Evolutionary conservation across 2,113 vertebrate species (phyloP), one percentile per base, ranked within the genome.

Genomic region (Connochaetes taurinus): DNA sequence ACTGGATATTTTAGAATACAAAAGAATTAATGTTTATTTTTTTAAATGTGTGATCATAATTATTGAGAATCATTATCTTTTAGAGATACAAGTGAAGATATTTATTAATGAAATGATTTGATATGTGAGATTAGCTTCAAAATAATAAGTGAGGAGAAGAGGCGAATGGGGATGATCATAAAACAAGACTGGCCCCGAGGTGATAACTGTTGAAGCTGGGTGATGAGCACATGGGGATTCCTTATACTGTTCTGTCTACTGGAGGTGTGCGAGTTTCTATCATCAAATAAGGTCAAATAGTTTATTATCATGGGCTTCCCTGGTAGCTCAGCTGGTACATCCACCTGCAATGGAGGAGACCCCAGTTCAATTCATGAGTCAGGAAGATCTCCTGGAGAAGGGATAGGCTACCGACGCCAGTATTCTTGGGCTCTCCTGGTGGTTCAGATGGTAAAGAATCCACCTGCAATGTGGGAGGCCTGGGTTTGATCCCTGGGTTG

Each of bases 1-100:
- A 76, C 33, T 95, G 21, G 57, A 87, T 86, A 76, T 62, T 86
- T 91, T 76, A 74, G 40, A n/a, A 45, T 52, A 86, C 36, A 58
- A 93, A 95, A 95, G 27, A 96, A 96, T 89, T 87, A 57, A 53
- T 52, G 29, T 52, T 87, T 86, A 55, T 76, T 94, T 90, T 93
- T 94, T 36, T 12, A 27, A 40, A 90, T 55, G 45, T 90, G 6
- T 84, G 21, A 92, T 81, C n/a, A 7, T 81, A 80, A 80, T 94
- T 89, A 93, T 81, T 50, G 47, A 74, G 27, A 90, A 58, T 19
- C 45, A 45, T 29, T 92, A 62, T 67, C 85, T 94, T 87, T 84
- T 19, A 95, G 76, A 91, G 47, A 43, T 43, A 81, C 12, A 40
- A 60, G 90, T 29, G 71, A 84, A 96, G 88, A 91, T 52, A 78